Evolutionary conservation across 2,888 invertebrate genomes (phyloP).

Genomic region (Sesamia inferens): DNA sequence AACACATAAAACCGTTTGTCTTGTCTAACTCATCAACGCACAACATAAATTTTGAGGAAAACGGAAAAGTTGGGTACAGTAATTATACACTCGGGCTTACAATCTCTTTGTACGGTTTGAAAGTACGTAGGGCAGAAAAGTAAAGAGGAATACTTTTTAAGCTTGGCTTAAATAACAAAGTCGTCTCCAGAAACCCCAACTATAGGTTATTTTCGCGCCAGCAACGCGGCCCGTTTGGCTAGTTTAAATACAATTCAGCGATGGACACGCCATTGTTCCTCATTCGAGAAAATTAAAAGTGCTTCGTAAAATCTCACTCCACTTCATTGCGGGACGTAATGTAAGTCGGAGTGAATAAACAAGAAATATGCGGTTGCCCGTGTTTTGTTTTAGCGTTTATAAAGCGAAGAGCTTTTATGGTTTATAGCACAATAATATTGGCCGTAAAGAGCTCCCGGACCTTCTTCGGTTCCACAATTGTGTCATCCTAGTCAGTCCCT

Average conservation of each 20-base stretch:
- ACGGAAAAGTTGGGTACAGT: slow-evolving; percentile 60
- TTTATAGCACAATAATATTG: slow-evolving; percentile 87
- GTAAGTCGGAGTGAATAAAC: slow-evolving; percentile 79
- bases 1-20: slow-evolving; percentile 65
- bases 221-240: slow-evolving; percentile 37
- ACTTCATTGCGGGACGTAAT: slow-evolving; percentile 76
- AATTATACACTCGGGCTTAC: slow-evolving; percentile 58
- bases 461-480: slow-evolving; percentile 80
- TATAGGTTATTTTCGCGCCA: slow-evolving; percentile 33
- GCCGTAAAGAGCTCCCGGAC: slow-evolving; percentile 81
- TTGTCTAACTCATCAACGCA: slow-evolving; percentile 66
- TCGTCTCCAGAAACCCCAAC: slow-evolving; percentile 26
- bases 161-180: slow-evolving; percentile 30
- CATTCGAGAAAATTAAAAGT: slow-evolving; percentile 71
- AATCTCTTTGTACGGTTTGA: slow-evolving; percentile 37
- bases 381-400: slow-evolving; percentile 85
- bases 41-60: slow-evolving; percentile 57
- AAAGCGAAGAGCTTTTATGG: slow-evolving; percentile 83
- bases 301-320: slow-evolving; percentile 74
- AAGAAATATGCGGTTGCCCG: slow-evolving; percentile 80
- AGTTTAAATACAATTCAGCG: slow-evolving; percentile 59
- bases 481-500: slow-evolving; percentile 78
- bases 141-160: slow-evolving; percentile 34
- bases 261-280: slow-evolving; percentile 60
- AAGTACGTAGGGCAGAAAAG: slow-evolving; percentile 31